Evolutionary conservation across 2,113 vertebrate genomes (phyloP), one percentile per base, ranked within the genome.

Genomic region (Rhinoderma darwinii): DNA sequence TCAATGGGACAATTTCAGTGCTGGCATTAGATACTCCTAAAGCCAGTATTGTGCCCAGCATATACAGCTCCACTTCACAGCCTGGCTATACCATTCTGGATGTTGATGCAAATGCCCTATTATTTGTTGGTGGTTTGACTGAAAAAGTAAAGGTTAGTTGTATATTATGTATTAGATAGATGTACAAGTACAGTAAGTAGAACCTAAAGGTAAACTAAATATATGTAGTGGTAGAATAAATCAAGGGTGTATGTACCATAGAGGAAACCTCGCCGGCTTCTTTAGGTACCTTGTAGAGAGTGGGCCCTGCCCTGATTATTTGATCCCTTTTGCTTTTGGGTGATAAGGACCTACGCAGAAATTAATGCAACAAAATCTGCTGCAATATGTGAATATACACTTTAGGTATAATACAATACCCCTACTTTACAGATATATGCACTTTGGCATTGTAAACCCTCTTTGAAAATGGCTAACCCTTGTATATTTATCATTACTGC

Each of bases 121-220:
- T 99, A n/a, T 99, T 98, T 88, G 97, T 99, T 15, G 98, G 98
- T 47, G 98, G 98, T 47, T 95, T 99, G 90, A 92, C 97, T 70
- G 96, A 92, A 84, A 96, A 95, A 83, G 89, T 97, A 86, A 99
- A 98, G 96, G 98, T 99, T 93, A 90, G 1, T 41, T 25, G 8
- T 22, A 41, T 41, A 25, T 41, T 72, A 11, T 39, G 6, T 30
- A 66, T 30, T 30, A 30, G 32, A 66, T 66, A 66, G 0, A 32
- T 14, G 61, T 66, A 66, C 20, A 59, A n/a, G 22, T 25, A n/a
- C 14, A 18, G 25, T n/a, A n/a, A n/a, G 54, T 20, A 20, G 56
- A 10, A 61, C 25, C 6, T 56, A 56, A 56, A 5, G 2, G 2
- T 56, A 25, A 22, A 56, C 54, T 56, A 22, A 7, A 8, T 56